A percentile compares a stretch with the other conserved stretches of the same genome.
Evolutionary conservation across 2,113 vertebrate genomes (phyloP).

Genomic region (Ellobius talpinus): DNA sequence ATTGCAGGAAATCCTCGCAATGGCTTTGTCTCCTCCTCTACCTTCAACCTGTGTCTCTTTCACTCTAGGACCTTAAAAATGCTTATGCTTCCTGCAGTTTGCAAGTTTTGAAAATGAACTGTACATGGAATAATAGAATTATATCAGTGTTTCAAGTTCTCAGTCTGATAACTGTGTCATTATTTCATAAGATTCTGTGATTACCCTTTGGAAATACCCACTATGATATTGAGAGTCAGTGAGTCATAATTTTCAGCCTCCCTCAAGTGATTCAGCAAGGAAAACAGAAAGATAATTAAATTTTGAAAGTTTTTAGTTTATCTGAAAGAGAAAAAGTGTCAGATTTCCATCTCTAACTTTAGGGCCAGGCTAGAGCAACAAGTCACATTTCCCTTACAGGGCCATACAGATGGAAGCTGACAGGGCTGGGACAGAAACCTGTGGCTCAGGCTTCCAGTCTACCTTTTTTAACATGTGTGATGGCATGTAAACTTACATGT

Average conservation of each 20-base stretch:
- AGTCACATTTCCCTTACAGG: neutral
- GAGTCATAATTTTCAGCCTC: slow-evolving; percentile 41
- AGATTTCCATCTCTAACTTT: neutral
- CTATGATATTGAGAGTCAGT: slow-evolving; percentile 35
- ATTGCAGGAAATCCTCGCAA: neutral
- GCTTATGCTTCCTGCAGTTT: neutral
- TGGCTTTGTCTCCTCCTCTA: neutral
- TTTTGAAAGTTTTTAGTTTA: neutral
- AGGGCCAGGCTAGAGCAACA: neutral
- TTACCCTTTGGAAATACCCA: slow-evolving; percentile 49
- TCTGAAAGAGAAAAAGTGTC: neutral
- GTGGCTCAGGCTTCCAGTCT: neutral
- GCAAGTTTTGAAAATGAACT: slow-evolving; percentile 30
- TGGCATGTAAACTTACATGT: slow-evolving; percentile 12
- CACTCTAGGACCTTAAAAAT: neutral
- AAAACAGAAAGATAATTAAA: slow-evolving; percentile 18
- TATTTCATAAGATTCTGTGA: neutral
- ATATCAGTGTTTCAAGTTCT: neutral
- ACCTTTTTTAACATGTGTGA: neutral
- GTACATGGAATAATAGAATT: neutral
- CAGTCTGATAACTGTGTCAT: slow-evolving; percentile 2
- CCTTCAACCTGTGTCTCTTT: neutral
- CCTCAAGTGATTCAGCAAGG: neutral
- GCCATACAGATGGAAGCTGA: neutral
- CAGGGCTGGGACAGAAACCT: neutral